These are phyloP conservation scores for Drosophila prostipennis DNA, from an alignment of 2,888 invertebrate species.

Conservation along the genomic window DNA sequence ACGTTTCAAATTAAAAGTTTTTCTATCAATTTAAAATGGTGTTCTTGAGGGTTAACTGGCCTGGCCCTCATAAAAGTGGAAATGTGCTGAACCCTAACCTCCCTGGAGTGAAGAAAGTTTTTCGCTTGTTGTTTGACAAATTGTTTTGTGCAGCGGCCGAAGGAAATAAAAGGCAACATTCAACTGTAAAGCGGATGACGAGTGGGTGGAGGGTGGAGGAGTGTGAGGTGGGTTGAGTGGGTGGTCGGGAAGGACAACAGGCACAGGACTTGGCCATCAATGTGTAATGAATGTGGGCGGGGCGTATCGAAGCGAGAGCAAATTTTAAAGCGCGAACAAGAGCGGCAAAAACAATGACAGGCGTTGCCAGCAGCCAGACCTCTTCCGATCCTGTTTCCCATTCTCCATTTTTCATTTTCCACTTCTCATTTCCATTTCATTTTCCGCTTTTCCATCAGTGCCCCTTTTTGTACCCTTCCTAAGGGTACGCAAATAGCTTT, in stretches of 20 bases:
- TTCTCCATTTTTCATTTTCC: slow-evolving; percentile 16
- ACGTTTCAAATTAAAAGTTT: background rate
- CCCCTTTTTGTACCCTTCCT: background rate
- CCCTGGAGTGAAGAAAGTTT: slow-evolving; percentile 45
- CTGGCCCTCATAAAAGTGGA: slow-evolving; percentile 13
- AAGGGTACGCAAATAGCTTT: background rate
- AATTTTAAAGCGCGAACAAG: slow-evolving; percentile 63
- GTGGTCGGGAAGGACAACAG: background rate
- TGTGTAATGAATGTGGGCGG: slow-evolving; percentile 44
- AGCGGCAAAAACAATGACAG: slow-evolving; percentile 45
- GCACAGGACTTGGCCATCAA: slow-evolving; percentile 35
- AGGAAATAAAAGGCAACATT: slow-evolving; percentile 46
- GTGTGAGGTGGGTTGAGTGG: background rate
- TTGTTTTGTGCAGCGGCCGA: slow-evolving; percentile 53
- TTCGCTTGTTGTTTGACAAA: slow-evolving; percentile 61
- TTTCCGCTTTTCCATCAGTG: slow-evolving; percentile 5
- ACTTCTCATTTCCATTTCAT: slow-evolving; percentile 12
- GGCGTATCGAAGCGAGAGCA: slow-evolving; percentile 29
- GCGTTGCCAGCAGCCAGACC: slow-evolving; percentile 17
- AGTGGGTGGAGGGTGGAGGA: slow-evolving; percentile 3
- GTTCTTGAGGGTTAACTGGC: slow-evolving; percentile 1
- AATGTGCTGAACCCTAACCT: slow-evolving; percentile 11
- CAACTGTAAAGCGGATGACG: slow-evolving; percentile 23
- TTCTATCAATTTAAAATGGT: background rate
- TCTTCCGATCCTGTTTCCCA: slow-evolving; percentile 13